Base-by-base conservation (phyloP, 2,888 invertebrate species). In the Choreutis nemorana region DNA sequence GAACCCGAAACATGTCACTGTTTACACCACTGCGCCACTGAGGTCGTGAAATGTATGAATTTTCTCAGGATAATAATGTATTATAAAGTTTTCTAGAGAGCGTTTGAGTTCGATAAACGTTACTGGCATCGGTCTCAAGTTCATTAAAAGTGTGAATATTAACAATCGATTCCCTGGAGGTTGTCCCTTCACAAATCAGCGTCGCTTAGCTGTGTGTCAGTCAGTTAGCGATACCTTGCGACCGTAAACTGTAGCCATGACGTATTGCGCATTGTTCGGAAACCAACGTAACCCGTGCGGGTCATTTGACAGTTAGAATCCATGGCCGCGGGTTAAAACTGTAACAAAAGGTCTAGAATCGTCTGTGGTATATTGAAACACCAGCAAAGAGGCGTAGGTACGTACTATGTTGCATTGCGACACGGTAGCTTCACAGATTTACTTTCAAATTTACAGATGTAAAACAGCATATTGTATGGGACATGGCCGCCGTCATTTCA, bases 391-490 rank as follows among this genome's bases (percentile, higher is more conserved):
- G 14, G 6, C 5, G 13, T 8, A n/a, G n/a, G n/a, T n/a, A n/a
- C n/a, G 5, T 15, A 7, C 34, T 32, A 44, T 57, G 73, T 70
- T 67, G 61, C 61, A 72, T 75, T 67, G 75, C 68, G 56, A 55
- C 55, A 65, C 71, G 57, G 73, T 72, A 73, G 73, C 72, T 45
- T 50, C 54, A 47, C 36, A 49, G 55, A 66, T 65, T 68, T 64
- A 67, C 66, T 67, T 67, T 66, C 58, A 60, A 70, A 70, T 67
- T 62, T 55, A 55, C 63, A 66, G 58, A 64, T 59, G 60, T 55
- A 57, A 63, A 73, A 77, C 67, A 62, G 71, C 63, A 62, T 61
- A 75, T 77, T 75, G 77, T 73, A 53, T 66, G 65, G 55, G 49
- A 37, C 45, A 50, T 44, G 52, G 59, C 49, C 44, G 54, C 49